Percentiles rank a stretch among this genome's conserved stretches.
Conservation (phyloP, 1,140 invertebrate species). For the Eriocheir sinensis region DNA sequence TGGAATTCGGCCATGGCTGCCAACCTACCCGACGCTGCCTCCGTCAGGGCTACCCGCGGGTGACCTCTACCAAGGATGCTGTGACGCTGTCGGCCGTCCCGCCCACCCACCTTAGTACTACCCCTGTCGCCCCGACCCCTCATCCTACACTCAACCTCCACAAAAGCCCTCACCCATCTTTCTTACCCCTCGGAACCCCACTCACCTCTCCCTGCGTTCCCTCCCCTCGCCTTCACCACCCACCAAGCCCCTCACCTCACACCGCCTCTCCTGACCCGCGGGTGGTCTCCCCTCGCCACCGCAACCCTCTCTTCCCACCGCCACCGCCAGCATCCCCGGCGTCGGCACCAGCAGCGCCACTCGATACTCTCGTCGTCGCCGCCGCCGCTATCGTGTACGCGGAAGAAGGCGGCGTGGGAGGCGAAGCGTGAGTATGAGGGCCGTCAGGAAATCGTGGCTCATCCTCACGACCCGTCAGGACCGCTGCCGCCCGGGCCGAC, state of each 20-base stretch:
- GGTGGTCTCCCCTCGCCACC: not conserved
- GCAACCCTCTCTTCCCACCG: not conserved
- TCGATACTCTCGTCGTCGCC: not conserved
- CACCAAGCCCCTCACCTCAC: not conserved
- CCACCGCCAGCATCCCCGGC: not conserved
- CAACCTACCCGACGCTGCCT: conserved; percentile 2
- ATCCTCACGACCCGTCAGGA: not conserved
- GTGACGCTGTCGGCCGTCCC: not conserved
- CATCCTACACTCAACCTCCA: not conserved
- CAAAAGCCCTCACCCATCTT: not conserved
- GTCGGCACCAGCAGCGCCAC: not conserved
- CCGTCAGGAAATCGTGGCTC: not conserved
- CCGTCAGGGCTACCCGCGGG: conserved; percentile 42
- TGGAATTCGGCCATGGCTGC: conserved; percentile 59
- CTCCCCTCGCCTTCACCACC: not conserved
- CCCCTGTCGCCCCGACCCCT: not conserved
- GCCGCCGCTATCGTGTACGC: not conserved
- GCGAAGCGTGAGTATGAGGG: not conserved
- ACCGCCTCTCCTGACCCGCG: not conserved
- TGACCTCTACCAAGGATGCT: conserved; percentile 49
- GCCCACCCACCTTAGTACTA: not conserved
- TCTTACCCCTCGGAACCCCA: not conserved
- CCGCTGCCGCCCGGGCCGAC: not conserved
- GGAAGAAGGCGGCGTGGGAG: not conserved
- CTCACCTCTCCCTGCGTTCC: not conserved